Percentiles rank a stretch among this genome's conserved stretches.
Evolutionary conservation across 2,113 vertebrate species (phyloP).

Genomic region (Phasianus colchicus): DNA sequence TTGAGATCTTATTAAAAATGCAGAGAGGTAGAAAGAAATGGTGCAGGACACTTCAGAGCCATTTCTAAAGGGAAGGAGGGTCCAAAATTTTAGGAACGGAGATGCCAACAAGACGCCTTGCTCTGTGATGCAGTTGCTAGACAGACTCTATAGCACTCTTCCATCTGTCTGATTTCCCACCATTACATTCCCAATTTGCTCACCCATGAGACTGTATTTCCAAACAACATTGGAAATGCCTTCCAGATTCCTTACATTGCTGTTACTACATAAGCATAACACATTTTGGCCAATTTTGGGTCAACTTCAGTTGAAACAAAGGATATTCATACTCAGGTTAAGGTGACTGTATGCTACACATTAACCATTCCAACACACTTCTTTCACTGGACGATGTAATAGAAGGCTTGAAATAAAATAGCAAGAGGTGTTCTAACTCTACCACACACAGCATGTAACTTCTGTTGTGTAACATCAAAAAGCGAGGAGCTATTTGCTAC

Average conservation of each 20-base stretch:
- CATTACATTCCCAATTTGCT: not conserved
- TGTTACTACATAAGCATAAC: not conserved
- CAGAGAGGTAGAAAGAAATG: not conserved
- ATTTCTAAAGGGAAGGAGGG: not conserved
- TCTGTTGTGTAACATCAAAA: not conserved
- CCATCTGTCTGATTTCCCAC: not conserved
- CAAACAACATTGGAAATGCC: not conserved
- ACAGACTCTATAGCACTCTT: not conserved
- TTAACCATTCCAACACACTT: not conserved
- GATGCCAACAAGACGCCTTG: not conserved
- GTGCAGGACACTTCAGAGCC: accelerated
- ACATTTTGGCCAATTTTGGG: not conserved
- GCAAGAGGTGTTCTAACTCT: not conserved
- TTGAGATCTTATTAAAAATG: not conserved
- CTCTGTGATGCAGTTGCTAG: not conserved
- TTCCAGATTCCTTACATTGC: not conserved
- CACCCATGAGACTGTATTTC: not conserved
- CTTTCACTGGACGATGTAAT: not conserved
- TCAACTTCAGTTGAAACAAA: not conserved
- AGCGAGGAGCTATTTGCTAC: not conserved
- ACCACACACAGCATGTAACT: accelerated
- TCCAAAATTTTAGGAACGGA: not conserved
- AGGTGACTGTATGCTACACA: accelerated
- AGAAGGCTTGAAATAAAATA: not conserved
- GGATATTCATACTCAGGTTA: not conserved